Percentiles rank a stretch among this genome's conserved stretches.
phyloP scores from a whole-genome alignment of 64 coral and sea anemone species.

The Montipora efflorescens region DNA sequence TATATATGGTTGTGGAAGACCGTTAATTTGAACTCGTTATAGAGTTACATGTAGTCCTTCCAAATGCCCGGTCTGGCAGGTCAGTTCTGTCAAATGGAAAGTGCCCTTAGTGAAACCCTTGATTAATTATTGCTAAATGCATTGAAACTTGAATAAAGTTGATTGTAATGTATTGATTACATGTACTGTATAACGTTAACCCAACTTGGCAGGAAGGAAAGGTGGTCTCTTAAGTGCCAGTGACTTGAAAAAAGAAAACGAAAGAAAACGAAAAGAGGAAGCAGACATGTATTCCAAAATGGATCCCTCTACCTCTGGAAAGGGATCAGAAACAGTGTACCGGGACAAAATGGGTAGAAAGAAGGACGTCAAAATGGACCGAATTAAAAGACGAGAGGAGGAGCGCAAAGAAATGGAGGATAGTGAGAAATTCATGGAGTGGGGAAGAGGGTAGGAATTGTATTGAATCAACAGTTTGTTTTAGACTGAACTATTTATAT shows the following conservation, averaged over 20 bases:
- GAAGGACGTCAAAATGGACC: constrained; percentile 77
- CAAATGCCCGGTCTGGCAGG: no score
- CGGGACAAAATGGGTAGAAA: constrained; percentile 87
- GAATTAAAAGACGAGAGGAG: constrained; percentile 55
- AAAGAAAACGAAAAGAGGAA: constrained; percentile 64
- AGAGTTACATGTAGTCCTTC: no score
- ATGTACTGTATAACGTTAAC: not conserved
- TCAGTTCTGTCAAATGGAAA: no score
- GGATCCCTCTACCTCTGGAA: constrained; percentile 71
- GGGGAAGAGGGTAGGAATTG: constrained; percentile 90
- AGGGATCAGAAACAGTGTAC: constrained; percentile 92
- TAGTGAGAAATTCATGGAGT: constrained; percentile 90
- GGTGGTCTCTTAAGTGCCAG: constrained; percentile 84
- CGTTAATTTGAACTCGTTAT: no score
- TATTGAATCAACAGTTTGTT: not conserved
- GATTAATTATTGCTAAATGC: no score
- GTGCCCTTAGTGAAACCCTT: no score
- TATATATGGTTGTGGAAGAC: no score
- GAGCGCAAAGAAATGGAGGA: constrained; percentile 83
- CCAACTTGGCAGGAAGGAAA: constrained; percentile 50
- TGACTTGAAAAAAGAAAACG: constrained; percentile 82
- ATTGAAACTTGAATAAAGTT: no score
- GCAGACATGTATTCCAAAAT: constrained; percentile 83
- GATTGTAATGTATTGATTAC: not conserved
- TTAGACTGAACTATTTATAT: no score